These are phyloP conservation scores for Xenopus laevis DNA, from an alignment of 2,113 vertebrate genomes.

Conservation along the genomic window DNA sequence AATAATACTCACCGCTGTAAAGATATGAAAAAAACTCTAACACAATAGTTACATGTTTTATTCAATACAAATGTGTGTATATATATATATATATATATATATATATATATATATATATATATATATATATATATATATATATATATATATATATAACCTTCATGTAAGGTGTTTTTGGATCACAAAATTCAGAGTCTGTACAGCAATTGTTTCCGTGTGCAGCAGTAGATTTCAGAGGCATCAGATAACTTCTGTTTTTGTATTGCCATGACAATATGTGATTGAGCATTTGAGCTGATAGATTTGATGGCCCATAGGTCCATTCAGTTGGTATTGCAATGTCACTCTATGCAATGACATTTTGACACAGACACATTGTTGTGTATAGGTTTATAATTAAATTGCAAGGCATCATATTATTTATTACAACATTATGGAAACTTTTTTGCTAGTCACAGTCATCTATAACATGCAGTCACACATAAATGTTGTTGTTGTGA, in stretches of 20 bases:
- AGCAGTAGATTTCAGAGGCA: neutral
- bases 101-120: too few species aligned
- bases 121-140: too few species aligned
- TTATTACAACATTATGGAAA: too few species aligned
- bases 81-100: too few species aligned
- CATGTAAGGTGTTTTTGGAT: too few species aligned
- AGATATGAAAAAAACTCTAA: too few species aligned
- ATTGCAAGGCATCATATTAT: slow-evolving; percentile 1
- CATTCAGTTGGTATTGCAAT: neutral
- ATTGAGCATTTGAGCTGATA: slow-evolving; percentile 7
- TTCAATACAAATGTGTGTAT: too few species aligned
- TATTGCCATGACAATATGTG: slow-evolving; percentile 8
- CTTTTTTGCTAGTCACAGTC: neutral
- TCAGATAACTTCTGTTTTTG: neutral
- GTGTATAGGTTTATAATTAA: neutral
- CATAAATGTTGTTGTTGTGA: neutral
- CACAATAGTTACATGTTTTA: too few species aligned
- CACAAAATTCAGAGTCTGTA: too few species aligned
- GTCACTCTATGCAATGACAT: neutral
- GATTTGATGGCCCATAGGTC: slow-evolving; percentile 3
- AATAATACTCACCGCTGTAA: too few species aligned
- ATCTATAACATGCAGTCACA: neutral
- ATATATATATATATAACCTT: too few species aligned
- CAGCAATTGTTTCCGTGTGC: too few species aligned
- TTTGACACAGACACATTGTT: neutral